These are phyloP conservation scores for Poecilia latipinna DNA, from an alignment of 2,113 vertebrate species.

Conservation along the genomic window DNA sequence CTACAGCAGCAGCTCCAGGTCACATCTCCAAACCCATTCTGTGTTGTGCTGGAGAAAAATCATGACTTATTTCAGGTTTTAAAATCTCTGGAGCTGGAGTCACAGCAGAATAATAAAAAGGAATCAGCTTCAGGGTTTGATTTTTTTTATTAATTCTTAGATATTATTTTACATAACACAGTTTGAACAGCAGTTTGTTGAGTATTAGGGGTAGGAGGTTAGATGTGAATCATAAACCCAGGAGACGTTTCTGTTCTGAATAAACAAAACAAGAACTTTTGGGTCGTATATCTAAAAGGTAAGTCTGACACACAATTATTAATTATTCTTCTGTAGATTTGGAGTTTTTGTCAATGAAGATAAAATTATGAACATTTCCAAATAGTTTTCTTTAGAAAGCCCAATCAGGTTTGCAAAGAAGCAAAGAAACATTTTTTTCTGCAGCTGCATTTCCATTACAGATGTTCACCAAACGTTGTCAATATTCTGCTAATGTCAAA, in stretches of 20 bases:
- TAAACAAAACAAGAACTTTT: background rate
- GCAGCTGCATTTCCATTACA: too few species aligned
- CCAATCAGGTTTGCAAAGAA: background rate
- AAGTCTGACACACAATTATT: background rate
- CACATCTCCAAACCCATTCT: background rate
- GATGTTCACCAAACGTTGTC: too few species aligned
- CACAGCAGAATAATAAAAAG: too few species aligned
- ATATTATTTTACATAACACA: background rate
- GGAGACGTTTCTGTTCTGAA: background rate
- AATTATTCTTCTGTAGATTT: background rate
- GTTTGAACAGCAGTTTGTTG: background rate
- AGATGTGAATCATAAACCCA: too few species aligned
- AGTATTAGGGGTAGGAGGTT: too few species aligned
- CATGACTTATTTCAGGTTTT: background rate
- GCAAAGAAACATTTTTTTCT: too few species aligned
- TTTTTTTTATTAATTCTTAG: background rate
- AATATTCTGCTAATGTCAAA: too few species aligned
- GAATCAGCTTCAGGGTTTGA: background rate
- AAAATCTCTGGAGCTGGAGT: background rate
- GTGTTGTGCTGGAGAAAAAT: background rate
- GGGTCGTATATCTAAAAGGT: too few species aligned
- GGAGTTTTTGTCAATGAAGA: background rate
- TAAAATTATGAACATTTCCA: background rate
- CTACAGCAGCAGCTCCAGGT: slow-evolving; percentile 78
- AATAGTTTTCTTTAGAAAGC: background rate